phyloP scores from a whole-genome alignment of 2,888 invertebrate species.

The Coecobrya sp. region DNA sequence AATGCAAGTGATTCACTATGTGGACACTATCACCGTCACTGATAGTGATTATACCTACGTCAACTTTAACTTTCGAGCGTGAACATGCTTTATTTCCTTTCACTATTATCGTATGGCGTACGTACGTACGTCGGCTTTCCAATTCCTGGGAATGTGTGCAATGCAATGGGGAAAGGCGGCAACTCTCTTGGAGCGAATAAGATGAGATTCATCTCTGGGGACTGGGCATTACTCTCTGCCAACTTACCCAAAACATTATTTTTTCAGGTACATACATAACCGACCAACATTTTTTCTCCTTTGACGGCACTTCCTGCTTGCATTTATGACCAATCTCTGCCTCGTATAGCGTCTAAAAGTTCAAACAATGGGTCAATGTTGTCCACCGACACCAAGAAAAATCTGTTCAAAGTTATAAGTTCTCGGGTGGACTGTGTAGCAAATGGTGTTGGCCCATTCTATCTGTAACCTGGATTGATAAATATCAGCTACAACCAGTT shows the following conservation, averaged over 20 bases:
- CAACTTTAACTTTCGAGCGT: slow-evolving; percentile 25
- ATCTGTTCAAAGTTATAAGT: slow-evolving; percentile 59
- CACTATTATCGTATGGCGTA: slow-evolving; percentile 2
- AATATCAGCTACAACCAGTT: slow-evolving; percentile 12
- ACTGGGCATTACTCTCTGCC: slow-evolving; percentile 81
- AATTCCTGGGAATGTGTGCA: slow-evolving; percentile 55
- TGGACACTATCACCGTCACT: neutral
- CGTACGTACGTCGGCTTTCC: neutral
- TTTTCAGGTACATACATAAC: slow-evolving; percentile 53
- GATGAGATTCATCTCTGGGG: slow-evolving; percentile 81
- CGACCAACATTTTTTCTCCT: neutral
- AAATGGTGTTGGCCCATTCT: neutral
- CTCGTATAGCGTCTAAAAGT: neutral
- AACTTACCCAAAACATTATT: slow-evolving; percentile 70
- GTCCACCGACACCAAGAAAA: neutral
- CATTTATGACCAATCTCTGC: slow-evolving; percentile 13
- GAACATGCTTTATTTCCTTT: slow-evolving; percentile 66
- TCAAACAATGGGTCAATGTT: slow-evolving; percentile 64
- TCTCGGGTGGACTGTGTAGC: neutral
- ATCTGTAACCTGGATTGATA: neutral
- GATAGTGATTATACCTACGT: slow-evolving; percentile 20
- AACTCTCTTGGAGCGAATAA: slow-evolving; percentile 74
- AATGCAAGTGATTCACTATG: slow-evolving; percentile 27
- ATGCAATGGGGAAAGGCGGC: slow-evolving; percentile 41
- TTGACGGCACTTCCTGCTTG: slow-evolving; percentile 17